These are phyloP conservation scores for Lytechinus variegatus DNA, from an alignment of 35 echinoderm and acorn worm species.

Conservation along the genomic window DNA sequence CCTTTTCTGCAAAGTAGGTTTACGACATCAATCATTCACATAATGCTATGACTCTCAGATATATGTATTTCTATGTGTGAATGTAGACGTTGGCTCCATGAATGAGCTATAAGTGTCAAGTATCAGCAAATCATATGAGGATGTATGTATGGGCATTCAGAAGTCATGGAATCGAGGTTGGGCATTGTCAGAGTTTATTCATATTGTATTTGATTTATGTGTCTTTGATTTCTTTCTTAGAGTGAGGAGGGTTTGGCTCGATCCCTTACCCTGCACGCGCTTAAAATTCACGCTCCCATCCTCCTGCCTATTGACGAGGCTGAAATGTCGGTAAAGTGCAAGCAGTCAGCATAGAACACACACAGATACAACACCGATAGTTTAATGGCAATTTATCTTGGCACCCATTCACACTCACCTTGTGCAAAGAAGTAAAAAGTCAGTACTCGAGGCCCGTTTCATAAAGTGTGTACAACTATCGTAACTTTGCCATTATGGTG, in stretches of 20 bases:
- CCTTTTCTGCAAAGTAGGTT: too few species aligned
- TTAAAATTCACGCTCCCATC: constrained; percentile 32
- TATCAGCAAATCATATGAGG: too few species aligned
- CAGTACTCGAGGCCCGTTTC: too few species aligned
- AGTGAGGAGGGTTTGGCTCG: not conserved
- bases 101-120: not conserved
- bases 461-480: too few species aligned
- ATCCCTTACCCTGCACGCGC: not conserved
- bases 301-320: not conserved
- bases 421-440: not conserved
- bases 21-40: too few species aligned
- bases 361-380: not conserved
- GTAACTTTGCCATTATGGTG: too few species aligned
- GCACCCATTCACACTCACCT: not conserved
- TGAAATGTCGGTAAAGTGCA: not conserved
- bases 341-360: not conserved
- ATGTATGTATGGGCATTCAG: too few species aligned
- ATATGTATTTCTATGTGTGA: not conserved
- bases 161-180: too few species aligned
- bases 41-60: not conserved
- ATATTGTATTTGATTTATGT: not conserved
- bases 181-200: not conserved
- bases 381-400: not conserved
- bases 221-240: not conserved
- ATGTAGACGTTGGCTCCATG: not conserved